Evolutionary conservation across 2,888 invertebrate genomes (phyloP).

Genomic region (Blera fallax): DNA sequence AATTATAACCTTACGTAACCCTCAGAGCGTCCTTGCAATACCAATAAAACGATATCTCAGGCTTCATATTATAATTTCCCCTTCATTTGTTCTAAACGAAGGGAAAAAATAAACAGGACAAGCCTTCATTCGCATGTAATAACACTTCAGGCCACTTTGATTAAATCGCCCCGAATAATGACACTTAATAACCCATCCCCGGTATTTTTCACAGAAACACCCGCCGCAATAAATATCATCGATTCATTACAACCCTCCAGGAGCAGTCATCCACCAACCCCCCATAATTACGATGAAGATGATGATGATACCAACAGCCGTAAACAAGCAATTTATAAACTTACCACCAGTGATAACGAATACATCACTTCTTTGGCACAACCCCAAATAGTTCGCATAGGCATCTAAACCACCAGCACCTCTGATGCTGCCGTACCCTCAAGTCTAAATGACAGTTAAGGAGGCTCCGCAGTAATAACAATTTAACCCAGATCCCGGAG

Average conservation of each 20-base stretch:
- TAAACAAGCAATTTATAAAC: slow-evolving; percentile 28
- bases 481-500: slow-evolving; percentile 49
- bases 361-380: background rate
- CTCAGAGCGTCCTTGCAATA: background rate
- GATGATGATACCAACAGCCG: background rate
- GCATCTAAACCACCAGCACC: background rate
- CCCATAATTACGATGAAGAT: background rate
- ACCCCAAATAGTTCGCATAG: background rate
- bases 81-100: background rate
- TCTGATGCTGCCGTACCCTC: background rate
- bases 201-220: background rate
- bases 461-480: slow-evolving; percentile 35
- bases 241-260: slow-evolving; percentile 9
- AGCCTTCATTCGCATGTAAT: background rate
- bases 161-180: slow-evolving; percentile 31
- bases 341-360: slow-evolving; percentile 8
- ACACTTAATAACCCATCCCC: slow-evolving; percentile 12
- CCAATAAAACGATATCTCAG: background rate
- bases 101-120: slow-evolving; percentile 1
- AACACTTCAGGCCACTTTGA: slow-evolving; percentile 11
- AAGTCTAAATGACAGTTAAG: slow-evolving; percentile 1
- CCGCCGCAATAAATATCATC: slow-evolving; percentile 34
- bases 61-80: background rate
- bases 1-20: background rate
- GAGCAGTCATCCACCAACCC: background rate